Percentiles rank a stretch among this genome's conserved stretches.
These are phyloP conservation scores for Caenorhabditis sulstoni DNA, from an alignment of 2,888 invertebrate genomes.

Conservation along the genomic window DNA sequence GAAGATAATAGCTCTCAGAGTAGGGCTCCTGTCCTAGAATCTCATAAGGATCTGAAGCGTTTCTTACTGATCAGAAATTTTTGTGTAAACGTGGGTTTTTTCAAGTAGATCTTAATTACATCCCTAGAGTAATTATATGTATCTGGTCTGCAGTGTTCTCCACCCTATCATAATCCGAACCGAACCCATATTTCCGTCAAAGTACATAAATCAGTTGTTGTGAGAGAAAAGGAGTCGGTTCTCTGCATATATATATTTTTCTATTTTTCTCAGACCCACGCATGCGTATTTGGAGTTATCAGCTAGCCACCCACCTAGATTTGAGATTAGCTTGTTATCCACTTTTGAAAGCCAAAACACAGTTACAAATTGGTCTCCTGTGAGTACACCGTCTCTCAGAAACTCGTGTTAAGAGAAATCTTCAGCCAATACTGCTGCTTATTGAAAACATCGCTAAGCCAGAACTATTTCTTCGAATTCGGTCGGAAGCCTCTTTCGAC, in stretches of 20 bases:
- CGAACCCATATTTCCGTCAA: slow-evolving; percentile 20
- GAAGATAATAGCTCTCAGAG: too few relatives aligned
- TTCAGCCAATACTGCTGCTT: too few relatives aligned
- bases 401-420: too few relatives aligned
- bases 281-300: slow-evolving; percentile 40
- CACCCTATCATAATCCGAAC: neutral
- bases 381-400: slow-evolving; percentile 10
- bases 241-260: slow-evolving; percentile 15
- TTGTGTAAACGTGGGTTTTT: neutral
- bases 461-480: too few relatives aligned
- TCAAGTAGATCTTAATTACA: neutral
- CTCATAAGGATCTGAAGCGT: too few relatives aligned
- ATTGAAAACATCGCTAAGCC: too few relatives aligned
- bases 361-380: slow-evolving; percentile 23
- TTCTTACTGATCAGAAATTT: too few relatives aligned
- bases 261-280: slow-evolving; percentile 34
- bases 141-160: slow-evolving; percentile 26
- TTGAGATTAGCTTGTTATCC: slow-evolving; percentile 50
- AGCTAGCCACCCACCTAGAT: slow-evolving; percentile 49
- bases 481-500: too few relatives aligned
- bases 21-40: too few relatives aligned
- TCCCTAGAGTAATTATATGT: slow-evolving; percentile 17
- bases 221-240: neutral
- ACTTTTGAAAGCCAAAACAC: slow-evolving; percentile 46
- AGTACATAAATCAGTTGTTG: slow-evolving; percentile 30